Evolutionary conservation across 2,113 vertebrate genomes (phyloP).

Genomic region (Stigmatopora nigra): DNA sequence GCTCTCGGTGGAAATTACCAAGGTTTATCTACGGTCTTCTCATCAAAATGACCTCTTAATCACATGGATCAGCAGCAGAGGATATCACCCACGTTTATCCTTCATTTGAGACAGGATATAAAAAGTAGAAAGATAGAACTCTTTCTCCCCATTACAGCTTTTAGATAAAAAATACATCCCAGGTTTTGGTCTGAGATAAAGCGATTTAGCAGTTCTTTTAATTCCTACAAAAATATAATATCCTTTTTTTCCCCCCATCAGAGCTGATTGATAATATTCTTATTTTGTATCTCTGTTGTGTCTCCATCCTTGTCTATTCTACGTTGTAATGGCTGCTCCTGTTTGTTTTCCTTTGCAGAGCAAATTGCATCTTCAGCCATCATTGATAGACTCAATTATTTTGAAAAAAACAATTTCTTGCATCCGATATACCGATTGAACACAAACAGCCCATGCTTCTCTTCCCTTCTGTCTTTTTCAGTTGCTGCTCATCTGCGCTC

Average conservation of each 20-base stretch:
- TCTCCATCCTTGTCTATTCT: slow-evolving; percentile 29
- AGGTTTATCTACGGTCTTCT: slow-evolving; percentile 44
- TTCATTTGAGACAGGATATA: slow-evolving; percentile 58
- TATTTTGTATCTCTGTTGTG: slow-evolving; percentile 27
- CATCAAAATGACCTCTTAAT: slow-evolving; percentile 52
- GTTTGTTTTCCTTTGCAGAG: slow-evolving; percentile 17
- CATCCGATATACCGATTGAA: slow-evolving; percentile 32
- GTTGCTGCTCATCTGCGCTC: slow-evolving; percentile 43
- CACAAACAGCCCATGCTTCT: slow-evolving; percentile 39
- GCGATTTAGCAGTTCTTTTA: slow-evolving; percentile 21
- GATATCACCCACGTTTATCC: slow-evolving; percentile 46
- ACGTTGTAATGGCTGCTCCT: slow-evolving; percentile 18
- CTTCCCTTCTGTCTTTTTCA: slow-evolving; percentile 26
- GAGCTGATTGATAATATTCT: slow-evolving; percentile 26
- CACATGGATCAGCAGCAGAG: slow-evolving; percentile 31
- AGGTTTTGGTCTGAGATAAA: slow-evolving; percentile 33
- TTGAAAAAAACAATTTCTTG: slow-evolving; percentile 38
- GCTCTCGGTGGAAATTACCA: slow-evolving; percentile 30
- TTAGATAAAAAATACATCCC: slow-evolving; percentile 13
- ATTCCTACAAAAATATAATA: slow-evolving; percentile 35
- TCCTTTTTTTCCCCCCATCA: slow-evolving; percentile 14
- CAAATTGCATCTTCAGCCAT: slow-evolving; percentile 32
- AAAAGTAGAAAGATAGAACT: slow-evolving; percentile 31
- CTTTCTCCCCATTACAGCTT: slow-evolving; percentile 38
- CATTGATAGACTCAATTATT: slow-evolving; percentile 41